phyloP scores from a whole-genome alignment of 2,888 invertebrate species.

The Steinernema carpocapsae region DNA sequence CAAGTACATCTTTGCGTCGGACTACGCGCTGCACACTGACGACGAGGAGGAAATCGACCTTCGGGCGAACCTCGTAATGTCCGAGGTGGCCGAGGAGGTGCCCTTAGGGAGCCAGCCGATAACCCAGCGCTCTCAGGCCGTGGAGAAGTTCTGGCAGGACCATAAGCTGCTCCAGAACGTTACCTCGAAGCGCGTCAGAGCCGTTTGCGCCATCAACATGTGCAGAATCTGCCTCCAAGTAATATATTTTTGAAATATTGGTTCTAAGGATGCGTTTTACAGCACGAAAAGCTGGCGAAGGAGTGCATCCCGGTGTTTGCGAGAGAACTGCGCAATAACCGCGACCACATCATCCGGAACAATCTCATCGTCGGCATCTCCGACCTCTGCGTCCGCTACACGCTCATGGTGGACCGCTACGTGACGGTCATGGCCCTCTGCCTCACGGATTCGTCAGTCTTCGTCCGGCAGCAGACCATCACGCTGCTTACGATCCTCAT shows the following conservation, averaged over 20 bases:
- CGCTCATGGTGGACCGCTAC: conserved; percentile 56
- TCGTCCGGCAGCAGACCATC: conserved; percentile 77
- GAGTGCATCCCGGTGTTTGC: conserved; percentile 76
- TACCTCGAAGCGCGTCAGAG: not conserved
- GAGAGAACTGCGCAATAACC: conserved; percentile 73
- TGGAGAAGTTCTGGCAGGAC: not conserved
- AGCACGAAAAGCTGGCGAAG: conserved; percentile 76
- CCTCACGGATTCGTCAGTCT: conserved; percentile 74
- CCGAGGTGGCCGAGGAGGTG: not conserved
- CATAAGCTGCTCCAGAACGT: not conserved
- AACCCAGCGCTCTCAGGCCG: not conserved
- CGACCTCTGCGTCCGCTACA: conserved; percentile 76
- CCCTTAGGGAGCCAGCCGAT: not conserved
- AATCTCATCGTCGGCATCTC: conserved; percentile 76
- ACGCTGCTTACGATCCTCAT: conserved; percentile 77
- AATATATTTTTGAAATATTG: not conserved
- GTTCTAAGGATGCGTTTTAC: conserved; percentile 69
- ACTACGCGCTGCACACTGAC: conserved; percentile 25
- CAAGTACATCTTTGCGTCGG: conserved; percentile 46
- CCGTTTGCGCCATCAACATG: conserved; percentile 13
- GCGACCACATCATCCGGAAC: conserved; percentile 74
- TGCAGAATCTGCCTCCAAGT: conserved; percentile 31
- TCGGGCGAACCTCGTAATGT: conserved; percentile 13
- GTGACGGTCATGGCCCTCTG: conserved; percentile 75
- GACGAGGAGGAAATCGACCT: not conserved